A percentile compares a stretch with the other conserved stretches of the same genome.
Evolutionary conservation across 2,888 invertebrate genomes (phyloP).

Genomic region (Agriopis marginaria): DNA sequence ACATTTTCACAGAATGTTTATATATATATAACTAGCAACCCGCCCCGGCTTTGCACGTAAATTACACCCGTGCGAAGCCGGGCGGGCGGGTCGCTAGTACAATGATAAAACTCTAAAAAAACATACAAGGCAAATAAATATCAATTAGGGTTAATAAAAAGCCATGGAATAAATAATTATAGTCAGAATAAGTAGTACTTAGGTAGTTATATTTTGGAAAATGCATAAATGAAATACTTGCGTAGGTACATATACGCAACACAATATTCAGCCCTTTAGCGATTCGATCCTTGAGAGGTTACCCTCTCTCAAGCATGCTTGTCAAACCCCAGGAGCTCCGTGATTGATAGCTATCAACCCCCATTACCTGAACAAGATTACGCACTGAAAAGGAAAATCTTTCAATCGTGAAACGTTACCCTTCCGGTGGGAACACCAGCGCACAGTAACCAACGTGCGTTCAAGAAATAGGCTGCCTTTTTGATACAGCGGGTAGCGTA

Average conservation of each 20-base stretch:
- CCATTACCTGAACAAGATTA: conserved; percentile 52
- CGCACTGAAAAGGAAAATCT: conserved; percentile 56
- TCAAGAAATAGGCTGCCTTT: background rate
- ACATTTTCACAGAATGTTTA: too few species aligned
- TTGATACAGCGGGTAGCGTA: background rate
- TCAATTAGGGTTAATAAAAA: too few species aligned
- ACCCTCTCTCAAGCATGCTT: conserved; percentile 30
- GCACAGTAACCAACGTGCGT: background rate
- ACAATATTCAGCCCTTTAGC: conserved; percentile 4
- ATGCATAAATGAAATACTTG: background rate
- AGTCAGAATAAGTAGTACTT: too few species aligned
- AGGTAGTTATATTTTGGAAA: background rate
- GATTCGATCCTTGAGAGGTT: background rate
- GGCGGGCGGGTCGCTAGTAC: too few species aligned
- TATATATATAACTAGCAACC: too few species aligned
- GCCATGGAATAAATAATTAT: too few species aligned
- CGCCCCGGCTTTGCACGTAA: too few species aligned
- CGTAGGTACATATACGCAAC: too few species aligned
- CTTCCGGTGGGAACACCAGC: conserved; percentile 24
- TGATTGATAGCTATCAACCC: conserved; percentile 56
- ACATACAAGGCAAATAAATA: too few species aligned
- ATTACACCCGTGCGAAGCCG: too few species aligned
- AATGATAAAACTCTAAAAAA: too few species aligned
- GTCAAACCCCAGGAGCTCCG: conserved; percentile 39
- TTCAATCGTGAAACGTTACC: conserved; percentile 47